Evolutionary conservation across 2,797 vertebrate species (phyloP), one percentile per base, ranked within the genome.

Genomic region (Urosaurus nigricauda): DNA sequence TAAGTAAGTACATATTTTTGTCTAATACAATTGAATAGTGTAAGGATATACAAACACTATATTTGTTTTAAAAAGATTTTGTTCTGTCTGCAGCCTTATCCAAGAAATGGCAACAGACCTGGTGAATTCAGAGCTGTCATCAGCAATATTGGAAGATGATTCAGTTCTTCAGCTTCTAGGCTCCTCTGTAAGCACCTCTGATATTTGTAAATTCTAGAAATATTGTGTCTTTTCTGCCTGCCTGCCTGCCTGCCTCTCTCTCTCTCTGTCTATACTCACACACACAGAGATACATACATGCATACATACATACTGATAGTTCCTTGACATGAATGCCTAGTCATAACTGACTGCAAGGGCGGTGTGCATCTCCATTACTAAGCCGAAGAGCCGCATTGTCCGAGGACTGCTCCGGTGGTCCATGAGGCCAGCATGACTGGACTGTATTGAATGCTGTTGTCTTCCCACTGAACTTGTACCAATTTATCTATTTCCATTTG

Each of bases 21-120:
- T 35, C 53, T 9, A 58, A 35, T 53, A 80, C 19, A 58, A 35
- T 35, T 35, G 16, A 58, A 21, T 56, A n/a, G 9, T 58, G 56
- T 81, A 37, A 81, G n/a, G 56, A 37, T 60, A 37, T 60, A 58
- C 7, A 81, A 37, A 35, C 24, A 60, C 53, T 58, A 26, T 1
- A 60, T 37, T 53, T 81, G 16, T 60, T 60, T 56, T 47, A 37
- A 58, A 58, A 80, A 80, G 16, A n/a, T 80, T 58, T 35, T 81
- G n/a, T 37, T 60, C 24, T 94, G 37, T 85, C 91, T 96, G 73
- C 89, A 99, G 98, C 88, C 97, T 98, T 5, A 97, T 99, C 90
- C 98, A 98, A 90, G 98, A 98, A 91, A 99, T 99, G 98, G 98
- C 99, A 63, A 97, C 98, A 73, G 98, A 99, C 96, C 97, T 99